A percentile compares a stretch with the other conserved stretches of the same genome.
These are phyloP conservation scores for Tipula unca DNA, from an alignment of 2,888 invertebrate species.

Conservation along the genomic window DNA sequence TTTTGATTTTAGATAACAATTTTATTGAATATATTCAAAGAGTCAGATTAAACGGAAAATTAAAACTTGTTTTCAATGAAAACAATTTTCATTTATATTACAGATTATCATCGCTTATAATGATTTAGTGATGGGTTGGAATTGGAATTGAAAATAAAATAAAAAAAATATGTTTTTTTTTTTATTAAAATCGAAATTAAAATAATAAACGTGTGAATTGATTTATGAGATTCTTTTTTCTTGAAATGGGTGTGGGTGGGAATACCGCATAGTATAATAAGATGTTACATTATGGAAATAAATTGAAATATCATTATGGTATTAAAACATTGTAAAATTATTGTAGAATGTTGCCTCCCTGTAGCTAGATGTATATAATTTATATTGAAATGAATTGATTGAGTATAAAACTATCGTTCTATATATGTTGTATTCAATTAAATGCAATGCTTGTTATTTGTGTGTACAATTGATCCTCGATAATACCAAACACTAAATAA, in stretches of 20 bases:
- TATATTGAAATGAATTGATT: background rate
- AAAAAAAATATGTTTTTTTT: background rate
- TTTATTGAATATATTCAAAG: background rate
- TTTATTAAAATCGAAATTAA: background rate
- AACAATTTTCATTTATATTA: background rate
- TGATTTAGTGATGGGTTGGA: constrained; percentile 8
- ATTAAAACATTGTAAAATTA: background rate
- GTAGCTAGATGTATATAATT: background rate
- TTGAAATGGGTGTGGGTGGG: background rate
- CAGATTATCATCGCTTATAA: background rate
- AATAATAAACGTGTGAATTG: constrained; percentile 9
- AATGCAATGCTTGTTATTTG: too few species aligned
- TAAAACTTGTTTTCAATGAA: background rate
- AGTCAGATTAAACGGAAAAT: background rate
- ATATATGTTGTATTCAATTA: background rate
- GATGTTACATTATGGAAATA: background rate
- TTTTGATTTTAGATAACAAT: background rate
- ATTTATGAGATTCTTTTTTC: background rate
- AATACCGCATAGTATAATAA: background rate
- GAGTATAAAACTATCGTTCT: background rate
- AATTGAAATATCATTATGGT: constrained; percentile 8
- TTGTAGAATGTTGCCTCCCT: background rate
- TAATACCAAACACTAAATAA: too few species aligned
- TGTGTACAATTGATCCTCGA: too few species aligned
- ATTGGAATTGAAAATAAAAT: background rate